phyloP scores from a whole-genome alignment of 2,113 vertebrate genomes.

The Poecilia latipinna region DNA sequence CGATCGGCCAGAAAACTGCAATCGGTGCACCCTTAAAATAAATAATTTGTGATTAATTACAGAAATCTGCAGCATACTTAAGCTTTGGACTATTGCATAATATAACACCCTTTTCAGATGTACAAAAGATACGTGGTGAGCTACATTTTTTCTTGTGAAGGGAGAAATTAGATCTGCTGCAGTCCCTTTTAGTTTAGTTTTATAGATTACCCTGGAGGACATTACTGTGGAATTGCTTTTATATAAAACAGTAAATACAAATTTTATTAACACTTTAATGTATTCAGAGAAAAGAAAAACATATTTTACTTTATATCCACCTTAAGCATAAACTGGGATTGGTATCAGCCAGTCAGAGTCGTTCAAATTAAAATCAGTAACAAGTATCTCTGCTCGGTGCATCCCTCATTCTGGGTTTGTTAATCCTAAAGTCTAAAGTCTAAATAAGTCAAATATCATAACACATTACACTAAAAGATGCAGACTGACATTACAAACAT shows the following conservation, averaged over 20 bases:
- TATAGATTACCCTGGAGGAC: too few species aligned
- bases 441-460: constrained; percentile 67
- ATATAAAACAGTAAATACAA: too few species aligned
- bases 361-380: background rate
- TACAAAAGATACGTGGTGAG: background rate
- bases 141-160: background rate
- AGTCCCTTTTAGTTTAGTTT: background rate
- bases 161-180: background rate
- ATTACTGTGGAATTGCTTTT: too few species aligned
- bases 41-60: too few species aligned
- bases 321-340: background rate
- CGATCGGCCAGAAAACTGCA: too few species aligned
- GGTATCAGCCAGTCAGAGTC: background rate
- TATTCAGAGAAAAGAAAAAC: background rate
- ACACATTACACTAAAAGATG: constrained; percentile 43
- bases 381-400: background rate
- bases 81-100: too few species aligned
- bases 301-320: background rate
- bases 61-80: too few species aligned
- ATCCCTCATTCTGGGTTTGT: constrained; percentile 1
- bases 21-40: too few species aligned
- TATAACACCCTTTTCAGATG: too few species aligned
- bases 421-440: background rate
- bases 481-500: constrained; percentile 27
- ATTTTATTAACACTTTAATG: background rate